Percentiles rank a stretch among this genome's conserved stretches.
Conservation (phyloP, 2,888 invertebrate species). For the Acleris laterana region DNA sequence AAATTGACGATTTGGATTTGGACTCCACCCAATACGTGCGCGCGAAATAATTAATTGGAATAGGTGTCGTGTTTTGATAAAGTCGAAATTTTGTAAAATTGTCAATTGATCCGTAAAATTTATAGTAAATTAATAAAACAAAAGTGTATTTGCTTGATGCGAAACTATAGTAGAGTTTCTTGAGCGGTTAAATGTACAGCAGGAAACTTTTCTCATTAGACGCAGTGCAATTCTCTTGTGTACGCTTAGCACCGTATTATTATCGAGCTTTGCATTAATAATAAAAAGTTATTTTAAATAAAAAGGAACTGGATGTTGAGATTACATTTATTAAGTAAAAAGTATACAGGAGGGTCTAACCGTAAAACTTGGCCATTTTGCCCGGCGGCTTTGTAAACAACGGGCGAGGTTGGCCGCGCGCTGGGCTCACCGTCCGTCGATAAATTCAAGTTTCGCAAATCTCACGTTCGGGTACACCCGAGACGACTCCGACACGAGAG, state of each 20-base stretch:
- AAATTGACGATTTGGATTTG: conserved; percentile 29
- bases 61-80: neutral
- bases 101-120: too few relatives aligned
- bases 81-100: neutral
- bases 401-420: conserved; percentile 45
- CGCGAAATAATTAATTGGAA: conserved; percentile 12
- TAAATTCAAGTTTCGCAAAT: conserved; percentile 58
- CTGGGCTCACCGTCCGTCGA: conserved; percentile 41
- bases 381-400: conserved; percentile 41
- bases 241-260: conserved; percentile 16
- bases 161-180: conserved; percentile 19
- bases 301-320: conserved; percentile 24
- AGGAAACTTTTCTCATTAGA: conserved; percentile 47
- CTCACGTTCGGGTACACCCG: conserved; percentile 7
- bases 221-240: conserved; percentile 37
- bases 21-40: conserved; percentile 14
- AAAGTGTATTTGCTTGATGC: conserved; percentile 12
- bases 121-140: neutral
- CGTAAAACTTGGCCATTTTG: conserved; percentile 39
- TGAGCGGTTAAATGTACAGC: conserved; percentile 26
- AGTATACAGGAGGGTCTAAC: conserved; percentile 19
- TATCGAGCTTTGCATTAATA: conserved; percentile 23
- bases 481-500: conserved; percentile 33
- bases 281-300: conserved; percentile 21
- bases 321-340: conserved; percentile 36